Conservation (phyloP, 2,888 invertebrate genomes). For the Archaeoteleia sp. region DNA sequence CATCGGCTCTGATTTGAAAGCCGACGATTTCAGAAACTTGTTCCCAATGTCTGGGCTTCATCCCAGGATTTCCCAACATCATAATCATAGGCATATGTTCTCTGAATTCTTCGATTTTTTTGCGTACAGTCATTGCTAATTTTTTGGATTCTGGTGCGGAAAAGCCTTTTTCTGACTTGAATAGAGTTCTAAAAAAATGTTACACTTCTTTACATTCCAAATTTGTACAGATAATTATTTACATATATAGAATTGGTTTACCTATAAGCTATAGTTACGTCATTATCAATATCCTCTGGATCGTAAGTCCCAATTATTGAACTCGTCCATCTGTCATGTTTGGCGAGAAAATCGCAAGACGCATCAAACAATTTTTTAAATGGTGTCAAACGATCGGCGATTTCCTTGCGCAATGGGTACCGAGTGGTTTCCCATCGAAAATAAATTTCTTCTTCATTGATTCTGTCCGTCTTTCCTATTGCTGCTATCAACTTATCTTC, state of each 20-base stretch:
- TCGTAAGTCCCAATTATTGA: conserved; percentile 85
- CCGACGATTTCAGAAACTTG: conserved; percentile 94
- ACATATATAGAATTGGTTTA: conserved; percentile 44
- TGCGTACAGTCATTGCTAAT: conserved; percentile 81
- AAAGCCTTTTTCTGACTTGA: conserved; percentile 92
- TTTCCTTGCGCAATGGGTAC: conserved; percentile 88
- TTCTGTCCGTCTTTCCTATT: conserved; percentile 88
- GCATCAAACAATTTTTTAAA: conserved; percentile 92
- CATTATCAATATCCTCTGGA: conserved; percentile 93
- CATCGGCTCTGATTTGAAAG: conserved; percentile 89
- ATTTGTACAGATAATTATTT: too few relatives aligned
- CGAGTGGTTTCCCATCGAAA: conserved; percentile 94
- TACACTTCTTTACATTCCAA: not conserved
- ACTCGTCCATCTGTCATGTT: conserved; percentile 90
- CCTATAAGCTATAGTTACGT: conserved; percentile 79
- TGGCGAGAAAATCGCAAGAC: conserved; percentile 88
- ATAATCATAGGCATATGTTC: conserved; percentile 90
- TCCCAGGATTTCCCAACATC: conserved; percentile 95
- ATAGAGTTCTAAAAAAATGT: conserved; percentile 81
- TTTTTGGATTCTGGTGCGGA: conserved; percentile 84
- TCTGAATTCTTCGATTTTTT: conserved; percentile 90
- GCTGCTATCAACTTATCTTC: conserved; percentile 86
- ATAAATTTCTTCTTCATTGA: conserved; percentile 92
- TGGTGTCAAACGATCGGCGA: conserved; percentile 87
- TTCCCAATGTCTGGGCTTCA: conserved; percentile 95